Evolutionary conservation across 2,888 invertebrate genomes (phyloP).

Genomic region (Drosophila ezoana): DNA sequence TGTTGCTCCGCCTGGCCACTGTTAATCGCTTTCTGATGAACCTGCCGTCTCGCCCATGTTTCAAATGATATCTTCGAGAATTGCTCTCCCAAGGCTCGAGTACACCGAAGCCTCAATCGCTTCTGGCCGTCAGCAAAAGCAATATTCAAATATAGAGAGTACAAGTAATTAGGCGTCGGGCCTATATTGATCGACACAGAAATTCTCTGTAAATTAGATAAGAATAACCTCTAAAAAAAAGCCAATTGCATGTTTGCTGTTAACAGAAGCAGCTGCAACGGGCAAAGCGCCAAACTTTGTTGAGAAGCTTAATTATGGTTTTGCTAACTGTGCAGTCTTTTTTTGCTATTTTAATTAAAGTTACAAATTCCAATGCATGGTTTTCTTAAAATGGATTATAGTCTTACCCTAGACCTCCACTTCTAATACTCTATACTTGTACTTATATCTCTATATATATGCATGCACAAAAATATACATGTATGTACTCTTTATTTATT

Average conservation of each 20-base stretch:
- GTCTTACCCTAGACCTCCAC: too few relatives aligned
- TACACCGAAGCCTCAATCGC: background rate
- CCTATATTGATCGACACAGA: background rate
- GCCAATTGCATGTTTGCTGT: background rate
- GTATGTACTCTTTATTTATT: too few relatives aligned
- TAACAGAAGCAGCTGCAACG: background rate
- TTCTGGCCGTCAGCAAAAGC: slow-evolving; percentile 2
- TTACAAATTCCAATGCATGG: too few relatives aligned
- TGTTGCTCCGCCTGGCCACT: slow-evolving; percentile 19
- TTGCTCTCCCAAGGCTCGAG: background rate
- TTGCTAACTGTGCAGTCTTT: background rate
- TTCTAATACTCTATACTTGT: too few relatives aligned
- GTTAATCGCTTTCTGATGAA: slow-evolving; percentile 58
- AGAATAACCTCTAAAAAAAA: too few relatives aligned
- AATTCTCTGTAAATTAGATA: background rate
- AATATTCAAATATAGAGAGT: background rate
- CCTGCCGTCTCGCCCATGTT: slow-evolving; percentile 26
- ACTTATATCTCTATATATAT: too few relatives aligned
- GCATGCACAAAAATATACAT: too few relatives aligned
- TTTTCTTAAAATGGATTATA: too few relatives aligned
- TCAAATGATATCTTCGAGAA: slow-evolving; percentile 23
- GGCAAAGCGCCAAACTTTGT: background rate
- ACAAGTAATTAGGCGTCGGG: slow-evolving; percentile 13
- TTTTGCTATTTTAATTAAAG: too few relatives aligned
- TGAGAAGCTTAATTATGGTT: background rate